Base-by-base conservation (phyloP, 1,140 invertebrate species). In the Cyrtorhinus lividipennis region DNA sequence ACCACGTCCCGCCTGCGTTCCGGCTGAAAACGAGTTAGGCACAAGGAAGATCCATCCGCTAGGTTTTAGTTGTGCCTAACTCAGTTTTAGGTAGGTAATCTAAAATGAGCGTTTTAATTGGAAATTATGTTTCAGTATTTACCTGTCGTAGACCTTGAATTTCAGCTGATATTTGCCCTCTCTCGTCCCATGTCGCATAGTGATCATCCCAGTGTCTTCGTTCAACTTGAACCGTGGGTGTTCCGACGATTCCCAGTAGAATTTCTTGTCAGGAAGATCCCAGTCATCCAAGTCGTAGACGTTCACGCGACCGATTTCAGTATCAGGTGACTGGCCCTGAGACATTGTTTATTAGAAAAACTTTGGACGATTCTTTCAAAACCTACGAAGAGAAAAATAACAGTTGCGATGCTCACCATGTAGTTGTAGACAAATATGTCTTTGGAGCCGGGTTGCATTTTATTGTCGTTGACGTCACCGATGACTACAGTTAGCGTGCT, bases 351-450 rank as follows among this genome's bases (percentile, higher is more conserved):
- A 5, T 38, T 38, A 38, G 5, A 38, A 38, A 5, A 8, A 5
- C 30, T 15, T 38, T 8, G 30, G 5, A 15, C 30, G 30, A 38
- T 38, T 15, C 5, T 5, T 38, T 38, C 5, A 5, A 38, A 8
- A 38, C 30, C 5, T 38, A 38, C 30, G 30, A 38, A 38, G 30
- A 15, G n/a, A n/a, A n/a, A n/a, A n/a, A n/a, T n/a, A n/a, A n/a
- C n/a, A n/a, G n/a, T n/a, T n/a, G n/a, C n/a, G n/a, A n/a, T 45
- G 59, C 71, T 71, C 75, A 82, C 84, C 76, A 80, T 83, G 65
- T 95, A 97, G 74, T 95, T 97, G 74, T 98, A 98, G 0, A 96
- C 91, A 72, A 95, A 88, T 67, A 98, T 96, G 64, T 95, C 90
- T 75, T 98, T 98, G 1, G 87, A 87, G 0, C 95, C 95, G 0